phyloP scores from a whole-genome alignment of 2,113 vertebrate species.

The Psilopsiagon aymara region DNA sequence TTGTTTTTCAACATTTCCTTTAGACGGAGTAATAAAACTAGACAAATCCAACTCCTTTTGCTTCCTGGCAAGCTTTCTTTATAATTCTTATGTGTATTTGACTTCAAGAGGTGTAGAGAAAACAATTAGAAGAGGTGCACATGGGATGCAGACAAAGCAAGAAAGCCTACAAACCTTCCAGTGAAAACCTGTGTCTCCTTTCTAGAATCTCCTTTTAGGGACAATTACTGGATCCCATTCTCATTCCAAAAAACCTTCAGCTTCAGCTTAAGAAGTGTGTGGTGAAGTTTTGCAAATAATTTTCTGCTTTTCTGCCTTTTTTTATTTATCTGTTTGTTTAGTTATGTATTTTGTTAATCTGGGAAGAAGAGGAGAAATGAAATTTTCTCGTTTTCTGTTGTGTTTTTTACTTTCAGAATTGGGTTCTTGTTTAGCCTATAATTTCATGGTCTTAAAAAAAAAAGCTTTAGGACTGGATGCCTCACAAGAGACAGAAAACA shows the following conservation, averaged over 20 bases:
- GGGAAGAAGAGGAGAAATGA: background rate
- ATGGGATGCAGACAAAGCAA: background rate
- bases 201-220: background rate
- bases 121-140: background rate
- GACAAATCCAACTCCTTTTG: background rate
- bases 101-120: background rate
- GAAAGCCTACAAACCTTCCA: background rate
- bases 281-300: background rate
- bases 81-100: background rate
- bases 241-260: fast-evolving
- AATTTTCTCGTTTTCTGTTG: background rate
- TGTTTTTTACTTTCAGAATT: background rate
- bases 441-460: background rate
- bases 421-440: background rate
- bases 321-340: background rate
- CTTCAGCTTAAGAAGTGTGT: fast-evolving
- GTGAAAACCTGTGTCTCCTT: fast-evolving
- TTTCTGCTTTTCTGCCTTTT: background rate
- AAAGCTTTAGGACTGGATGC: background rate
- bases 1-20: constrained; percentile 36
- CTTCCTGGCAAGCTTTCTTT: background rate
- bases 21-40: constrained; percentile 8
- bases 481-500: background rate
- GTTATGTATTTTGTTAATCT: background rate
- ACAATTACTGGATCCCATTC: background rate